Evolutionary conservation across 1,140 invertebrate genomes (phyloP), one percentile per base, ranked within the genome.

Genomic region (Anastatus disparis): DNA sequence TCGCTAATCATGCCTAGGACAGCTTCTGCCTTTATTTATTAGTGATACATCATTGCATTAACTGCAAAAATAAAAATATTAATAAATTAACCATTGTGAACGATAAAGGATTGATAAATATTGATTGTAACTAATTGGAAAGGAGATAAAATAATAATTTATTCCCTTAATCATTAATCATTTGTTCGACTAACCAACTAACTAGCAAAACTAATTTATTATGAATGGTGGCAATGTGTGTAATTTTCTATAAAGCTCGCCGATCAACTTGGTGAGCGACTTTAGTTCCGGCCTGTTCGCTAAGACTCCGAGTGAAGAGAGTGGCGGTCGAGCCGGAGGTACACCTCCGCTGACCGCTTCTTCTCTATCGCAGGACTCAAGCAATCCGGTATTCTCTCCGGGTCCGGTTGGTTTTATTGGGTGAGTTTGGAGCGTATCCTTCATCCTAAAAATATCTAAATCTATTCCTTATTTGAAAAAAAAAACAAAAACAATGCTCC

Each of bases 261-360:
- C 94, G 79, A 94, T 94, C 87, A 94, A 94, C 89, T 89, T 95
- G 89, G 93, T 94, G 83, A 90, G 89, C 84, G 93, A 95, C 88
- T 92, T 95, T 87, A 93, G 93, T 84, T 93, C 92, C 78, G 93
- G 93, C 85, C 89, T 94, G 80, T 94, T 94, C 88, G 93, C 89
- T 88, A 95, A 94, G 89, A 94, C 93, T 75, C 93, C 93, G 77
- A 94, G 93, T 80, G 93, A 95, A 87, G 93, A 94, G 85, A 90
- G 89, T 85, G 88, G 89, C 79, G 87, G 87, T 83, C 78, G 82
- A 79, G 78, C 80, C 31, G 84, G 85, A 77, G 83, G 84, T 64
- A 84, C 84, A 56, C 83, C 83, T 79, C 84, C 83, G 71, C 81
- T 84, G 76, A 83, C 83, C 78, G 86, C 85, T 78, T 86, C 86